Evolutionary conservation across 2,113 vertebrate genomes (phyloP).

Genomic region (Dolichotis patagonum): DNA sequence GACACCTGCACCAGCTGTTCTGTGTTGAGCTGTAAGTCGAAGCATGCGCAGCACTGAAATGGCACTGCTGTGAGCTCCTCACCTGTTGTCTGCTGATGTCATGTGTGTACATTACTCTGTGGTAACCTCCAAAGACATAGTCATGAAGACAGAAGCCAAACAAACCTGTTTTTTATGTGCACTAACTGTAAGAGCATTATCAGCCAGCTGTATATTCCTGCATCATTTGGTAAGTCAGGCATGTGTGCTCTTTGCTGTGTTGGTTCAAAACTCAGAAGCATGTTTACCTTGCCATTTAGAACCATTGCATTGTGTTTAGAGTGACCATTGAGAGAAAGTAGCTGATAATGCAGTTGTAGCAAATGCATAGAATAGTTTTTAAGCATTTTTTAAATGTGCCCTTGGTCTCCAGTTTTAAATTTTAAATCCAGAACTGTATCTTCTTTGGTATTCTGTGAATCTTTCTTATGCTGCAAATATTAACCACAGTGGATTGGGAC

Average conservation of each 20-base stretch:
- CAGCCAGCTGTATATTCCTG: constrained; percentile 41
- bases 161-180: constrained; percentile 21
- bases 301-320: neutral
- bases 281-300: neutral
- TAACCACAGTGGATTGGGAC: neutral
- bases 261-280: constrained; percentile 9
- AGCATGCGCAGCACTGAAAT: constrained; percentile 45
- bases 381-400: neutral
- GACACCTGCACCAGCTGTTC: constrained; percentile 63
- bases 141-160: neutral
- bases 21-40: constrained; percentile 54
- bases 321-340: neutral
- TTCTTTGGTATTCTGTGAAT: constrained; percentile 8
- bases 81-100: constrained; percentile 38
- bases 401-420: neutral
- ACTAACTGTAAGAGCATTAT: constrained; percentile 58
- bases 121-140: constrained; percentile 26
- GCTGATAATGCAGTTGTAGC: neutral
- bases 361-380: neutral
- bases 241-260: constrained; percentile 8
- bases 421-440: neutral
- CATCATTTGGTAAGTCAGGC: constrained; percentile 73
- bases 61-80: constrained; percentile 1
- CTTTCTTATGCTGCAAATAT: neutral
- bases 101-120: neutral